Percentiles rank a stretch among this genome's conserved stretches.
Conservation (phyloP, 2,888 invertebrate genomes). For the Caenorhabditis drosophilae region DNA sequence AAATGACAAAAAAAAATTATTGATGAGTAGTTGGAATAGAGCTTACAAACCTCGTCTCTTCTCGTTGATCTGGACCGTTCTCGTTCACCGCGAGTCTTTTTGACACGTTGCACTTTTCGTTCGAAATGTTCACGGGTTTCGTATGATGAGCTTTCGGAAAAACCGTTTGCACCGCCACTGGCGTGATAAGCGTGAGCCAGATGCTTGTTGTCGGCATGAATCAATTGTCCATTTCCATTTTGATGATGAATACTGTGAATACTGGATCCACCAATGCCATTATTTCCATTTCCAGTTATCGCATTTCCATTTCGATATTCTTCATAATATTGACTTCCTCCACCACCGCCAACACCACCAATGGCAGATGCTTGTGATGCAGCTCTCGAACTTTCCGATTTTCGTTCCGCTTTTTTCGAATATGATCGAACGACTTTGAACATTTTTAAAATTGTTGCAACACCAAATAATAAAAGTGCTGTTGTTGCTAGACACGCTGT, state of each 20-base stretch:
- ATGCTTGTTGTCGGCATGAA: slow-evolving; percentile 71
- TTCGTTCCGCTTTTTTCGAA: slow-evolving; percentile 63
- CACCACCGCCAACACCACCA: slow-evolving; percentile 15
- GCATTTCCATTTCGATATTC: slow-evolving; percentile 66
- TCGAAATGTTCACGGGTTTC: slow-evolving; percentile 69
- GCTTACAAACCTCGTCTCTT: slow-evolving; percentile 48
- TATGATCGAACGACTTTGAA: slow-evolving; percentile 78
- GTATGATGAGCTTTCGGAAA: slow-evolving; percentile 65
- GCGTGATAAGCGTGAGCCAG: slow-evolving; percentile 38
- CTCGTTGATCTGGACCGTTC: slow-evolving; percentile 50
- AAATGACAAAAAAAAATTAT: background rate
- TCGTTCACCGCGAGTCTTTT: slow-evolving; percentile 63
- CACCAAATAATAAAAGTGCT: slow-evolving; percentile 70
- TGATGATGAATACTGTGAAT: slow-evolving; percentile 12
- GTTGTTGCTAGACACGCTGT: slow-evolving; percentile 54
- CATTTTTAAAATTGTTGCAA: slow-evolving; percentile 70
- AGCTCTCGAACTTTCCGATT: slow-evolving; percentile 59
- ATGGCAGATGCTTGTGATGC: slow-evolving; percentile 11
- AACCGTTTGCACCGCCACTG: slow-evolving; percentile 42
- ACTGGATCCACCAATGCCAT: slow-evolving; percentile 30
- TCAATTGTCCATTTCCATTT: slow-evolving; percentile 71
- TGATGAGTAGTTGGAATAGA: too few species aligned
- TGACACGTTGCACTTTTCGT: slow-evolving; percentile 64
- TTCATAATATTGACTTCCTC: slow-evolving; percentile 27
- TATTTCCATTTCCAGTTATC: slow-evolving; percentile 70